A percentile compares a stretch with the other conserved stretches of the same genome.
These are phyloP conservation scores for Pseudolycoriella hygida DNA, from an alignment of 2,888 invertebrate species.

Conservation along the genomic window DNA sequence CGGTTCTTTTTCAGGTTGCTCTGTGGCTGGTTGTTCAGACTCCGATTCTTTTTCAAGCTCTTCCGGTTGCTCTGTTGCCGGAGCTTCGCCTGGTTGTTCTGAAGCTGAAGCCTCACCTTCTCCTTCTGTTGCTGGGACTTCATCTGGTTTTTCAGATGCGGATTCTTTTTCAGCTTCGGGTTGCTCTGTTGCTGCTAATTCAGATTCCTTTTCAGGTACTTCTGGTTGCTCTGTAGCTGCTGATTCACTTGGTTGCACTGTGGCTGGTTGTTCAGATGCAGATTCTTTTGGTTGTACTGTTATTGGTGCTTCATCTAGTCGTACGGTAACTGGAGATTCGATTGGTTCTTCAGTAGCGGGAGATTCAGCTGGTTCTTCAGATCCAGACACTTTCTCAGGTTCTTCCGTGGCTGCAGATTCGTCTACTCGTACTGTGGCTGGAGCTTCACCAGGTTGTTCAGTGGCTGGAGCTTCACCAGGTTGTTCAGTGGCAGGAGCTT, in stretches of 20 bases:
- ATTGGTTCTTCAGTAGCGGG: too few relatives aligned
- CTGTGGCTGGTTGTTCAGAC: neutral
- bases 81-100: neutral
- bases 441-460: neutral
- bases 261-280: too few relatives aligned
- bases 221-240: neutral
- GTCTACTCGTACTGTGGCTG: too few relatives aligned
- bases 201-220: neutral
- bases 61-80: neutral
- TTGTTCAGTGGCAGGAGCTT: neutral
- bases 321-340: too few relatives aligned
- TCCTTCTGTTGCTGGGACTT: neutral
- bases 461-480: neutral
- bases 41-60: neutral
- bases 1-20: too few relatives aligned
- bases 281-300: too few relatives aligned
- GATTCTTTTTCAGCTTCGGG: neutral
- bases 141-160: neutral
- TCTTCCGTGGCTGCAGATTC: too few relatives aligned
- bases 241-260: too few relatives aligned
- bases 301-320: too few relatives aligned
- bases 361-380: too few relatives aligned
- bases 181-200: neutral
- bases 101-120: neutral
- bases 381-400: too few relatives aligned